Evolutionary conservation across 2,113 vertebrate species (phyloP), one percentile per base, ranked within the genome.

Genomic region (Tachysurus fulvidraco): DNA sequence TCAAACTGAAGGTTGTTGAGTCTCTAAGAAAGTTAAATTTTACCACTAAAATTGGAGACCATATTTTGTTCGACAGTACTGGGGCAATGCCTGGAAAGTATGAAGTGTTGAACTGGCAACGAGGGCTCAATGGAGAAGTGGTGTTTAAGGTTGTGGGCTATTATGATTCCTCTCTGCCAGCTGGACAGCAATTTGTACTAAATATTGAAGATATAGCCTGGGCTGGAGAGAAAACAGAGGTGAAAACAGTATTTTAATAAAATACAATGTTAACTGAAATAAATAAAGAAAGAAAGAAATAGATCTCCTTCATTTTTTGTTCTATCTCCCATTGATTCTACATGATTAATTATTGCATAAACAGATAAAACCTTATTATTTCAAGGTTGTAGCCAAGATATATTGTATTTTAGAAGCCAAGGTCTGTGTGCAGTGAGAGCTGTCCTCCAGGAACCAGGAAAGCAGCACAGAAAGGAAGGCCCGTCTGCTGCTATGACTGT

Each of bases 71-170:
- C 84, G 94, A 95, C 71, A 91, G 88, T 44, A 94, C 93, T 0
- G 94, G 93, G 41, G 91, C 93, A 71, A 83, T 92, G 28, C 85
- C 89, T 17, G 94, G 93, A 73, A 89, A 55, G 21, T 95, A 95
- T 83, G 93, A 95, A 50, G 90, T 95, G 83, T 89, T 95, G 69
- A 95, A 95, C 89, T 95, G 95, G 95, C 93, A 94, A 77, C 88
- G 36, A 19, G 89, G 88, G 41, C 36, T 89, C 8, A 86, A 92
- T 9, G 91, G 91, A 50, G 89, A 85, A 0, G 85, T 95, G 55
- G 85, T 90, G 46, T 95, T 95, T 77, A 93, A 91, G 87, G 91
- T 92, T 46, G 16, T 55, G 13, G 54, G 54, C 54, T 55, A 55
- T 14, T 55, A 55, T 13, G 94, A 95, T 2, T 93, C 93, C 30